Evolutionary conservation across 2,113 vertebrate genomes (phyloP), one percentile per base, ranked within the genome.

Genomic region (Haplochromis burtoni): DNA sequence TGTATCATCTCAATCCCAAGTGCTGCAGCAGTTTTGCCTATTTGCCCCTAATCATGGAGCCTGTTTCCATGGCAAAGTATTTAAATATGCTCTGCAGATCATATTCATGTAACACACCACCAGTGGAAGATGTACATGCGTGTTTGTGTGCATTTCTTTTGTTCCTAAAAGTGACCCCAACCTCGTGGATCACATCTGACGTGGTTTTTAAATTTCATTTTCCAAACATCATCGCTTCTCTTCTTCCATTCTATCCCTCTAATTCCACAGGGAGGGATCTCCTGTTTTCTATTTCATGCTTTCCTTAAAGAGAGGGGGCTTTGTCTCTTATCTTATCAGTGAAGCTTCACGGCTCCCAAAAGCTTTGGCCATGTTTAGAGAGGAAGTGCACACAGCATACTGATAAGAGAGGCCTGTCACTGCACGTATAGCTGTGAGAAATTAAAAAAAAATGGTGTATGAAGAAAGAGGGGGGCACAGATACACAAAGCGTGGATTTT

Each of bases 11-110:
- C 89, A 90, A 94, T 95, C 90, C 92, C 86, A 89, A 96, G 92
- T 93, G 91, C 92, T 85, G 93, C 92, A 47, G 91, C 94, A 94
- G 90, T 95, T 95, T 93, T 92, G 89, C 94, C 93, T 93, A 84
- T 93, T 93, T 93, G 91, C 76, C 93, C 93, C 91, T 94, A 93
- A 95, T 95, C 93, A 94, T 85, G 40, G 87, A 84, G 93, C 93
- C 93, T 96, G 96, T 96, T 96, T 94, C 96, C 95, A 96, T 96
- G 95, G 96, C 81, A 8, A 96, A 93, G 93, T 91, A 91, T 94
- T 95, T 94, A 93, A 96, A 96, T 95, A 94, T 94, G 92, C 92
- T 92, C 80, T 79, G 92, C 88, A 63, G 89, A 90, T 94, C 88
- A 84, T 88, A 89, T 92, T 93, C 87, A 95, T 91, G 91, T 92